Evolutionary conservation across 2,888 invertebrate genomes (phyloP).

Genomic region (Tetrapedia diversipes): DNA sequence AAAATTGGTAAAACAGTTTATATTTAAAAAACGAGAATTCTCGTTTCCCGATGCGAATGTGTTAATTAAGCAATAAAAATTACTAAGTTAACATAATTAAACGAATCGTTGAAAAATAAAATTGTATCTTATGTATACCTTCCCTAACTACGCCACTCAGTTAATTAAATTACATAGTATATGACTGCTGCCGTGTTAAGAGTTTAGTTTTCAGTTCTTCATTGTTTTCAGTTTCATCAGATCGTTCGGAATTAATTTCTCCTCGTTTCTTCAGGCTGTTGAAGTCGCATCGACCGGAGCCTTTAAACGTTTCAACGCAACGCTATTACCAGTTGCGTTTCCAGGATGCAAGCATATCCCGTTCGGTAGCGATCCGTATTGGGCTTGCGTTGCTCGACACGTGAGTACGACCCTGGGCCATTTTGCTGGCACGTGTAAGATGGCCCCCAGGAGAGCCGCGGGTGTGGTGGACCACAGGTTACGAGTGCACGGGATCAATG

Average conservation of each 20-base stretch:
- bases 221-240: not conserved
- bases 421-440: conserved; percentile 84
- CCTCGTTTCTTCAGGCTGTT: conserved; percentile 83
- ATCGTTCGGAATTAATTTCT: not conserved
- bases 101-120: too few species aligned
- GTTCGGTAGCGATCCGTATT: conserved; percentile 88
- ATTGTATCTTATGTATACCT: too few species aligned
- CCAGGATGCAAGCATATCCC: conserved; percentile 87
- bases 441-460: conserved; percentile 82
- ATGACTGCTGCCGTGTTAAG: too few species aligned
- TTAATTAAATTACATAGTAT: too few species aligned
- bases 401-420: conserved; percentile 88
- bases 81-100: too few species aligned
- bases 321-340: conserved; percentile 85
- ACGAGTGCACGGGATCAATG: conserved; percentile 84
- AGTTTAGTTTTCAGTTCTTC: too few species aligned
- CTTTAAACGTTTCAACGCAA: conserved; percentile 84
- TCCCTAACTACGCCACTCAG: too few species aligned
- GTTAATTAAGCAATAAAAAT: too few species aligned
- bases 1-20: too few species aligned
- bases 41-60: too few species aligned
- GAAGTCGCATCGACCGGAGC: conserved; percentile 84
- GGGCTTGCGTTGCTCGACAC: conserved; percentile 89
- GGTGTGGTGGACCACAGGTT: conserved; percentile 84
- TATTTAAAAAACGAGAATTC: too few species aligned